Conservation (phyloP, 2,113 vertebrate genomes). For the Oryzias melastigma region DNA sequence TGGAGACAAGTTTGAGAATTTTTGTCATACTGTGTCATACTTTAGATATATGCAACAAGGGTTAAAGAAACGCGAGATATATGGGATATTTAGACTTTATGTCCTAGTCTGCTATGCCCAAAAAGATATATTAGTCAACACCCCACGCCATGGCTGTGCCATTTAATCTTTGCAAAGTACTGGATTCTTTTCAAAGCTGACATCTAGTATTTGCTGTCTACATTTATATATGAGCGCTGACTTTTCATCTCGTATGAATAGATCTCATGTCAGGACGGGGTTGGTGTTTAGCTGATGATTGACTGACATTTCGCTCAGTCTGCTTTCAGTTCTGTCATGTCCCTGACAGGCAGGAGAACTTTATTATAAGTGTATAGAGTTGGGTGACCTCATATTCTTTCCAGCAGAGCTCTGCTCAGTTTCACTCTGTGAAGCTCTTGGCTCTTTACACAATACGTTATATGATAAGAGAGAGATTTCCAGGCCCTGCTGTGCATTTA, state of each 20-base stretch:
- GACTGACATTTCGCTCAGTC: no score
- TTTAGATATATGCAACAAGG: no score
- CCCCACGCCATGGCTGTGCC: background rate
- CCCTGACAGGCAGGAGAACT: background rate
- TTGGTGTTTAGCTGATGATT: no score
- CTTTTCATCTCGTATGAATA: no score
- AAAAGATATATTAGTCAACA: background rate
- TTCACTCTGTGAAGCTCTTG: background rate
- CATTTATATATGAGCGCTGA: no score
- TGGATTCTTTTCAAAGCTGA: no score
- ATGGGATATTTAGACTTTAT: background rate
- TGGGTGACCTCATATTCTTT: constrained; percentile 15
- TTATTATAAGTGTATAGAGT: constrained; percentile 4
- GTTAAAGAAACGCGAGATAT: background rate
- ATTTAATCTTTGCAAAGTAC: no score
- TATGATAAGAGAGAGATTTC: background rate
- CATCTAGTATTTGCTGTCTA: no score
- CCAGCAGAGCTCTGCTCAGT: constrained; percentile 14
- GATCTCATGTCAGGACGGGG: no score
- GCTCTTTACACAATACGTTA: background rate
- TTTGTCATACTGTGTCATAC: no score
- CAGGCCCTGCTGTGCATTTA: background rate
- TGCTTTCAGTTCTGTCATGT: no score
- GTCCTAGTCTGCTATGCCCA: background rate
- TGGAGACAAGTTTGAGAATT: background rate